Base-by-base conservation (phyloP, 64 coral and sea anemone species). In the Actinia equina region DNA sequence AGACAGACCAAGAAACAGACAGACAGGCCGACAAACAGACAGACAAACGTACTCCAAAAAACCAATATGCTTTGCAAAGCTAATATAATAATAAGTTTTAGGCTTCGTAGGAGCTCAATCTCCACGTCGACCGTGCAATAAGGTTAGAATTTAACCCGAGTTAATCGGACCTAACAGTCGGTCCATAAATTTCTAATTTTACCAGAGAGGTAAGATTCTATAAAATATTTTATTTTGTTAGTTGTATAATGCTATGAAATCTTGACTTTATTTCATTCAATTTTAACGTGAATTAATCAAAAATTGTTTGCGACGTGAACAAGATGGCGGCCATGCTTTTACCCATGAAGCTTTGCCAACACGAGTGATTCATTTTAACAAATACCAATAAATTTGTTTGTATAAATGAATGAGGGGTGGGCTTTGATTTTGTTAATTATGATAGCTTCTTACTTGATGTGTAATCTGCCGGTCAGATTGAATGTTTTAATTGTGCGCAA, bases 161-260 rank as follows among this genome's bases (percentile, higher is more conserved):
- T 1, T 65, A n/a, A 65, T 65, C 62, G 62, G 62, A 23, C 62
- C 62, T 65, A n/a, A 5, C 7, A 65, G n/a, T 65, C 15, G 62
- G 62, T 65, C 62, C 22, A 65, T 65, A 23, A 65, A 65, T 65
- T 23, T 25, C 1, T n/a, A 65, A 25, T 23, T 65, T 65, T 65
- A 65, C 62, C 62, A n/a, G 0, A n/a, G 3, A 65, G 62, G 62
- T 65, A 65, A 65, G 62, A 65, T 14, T n/a, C 19, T 20, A 4
- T 65, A 65, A 65, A 23, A n/a, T 65, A 65, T 65, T 65, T 65
- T 65, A 65, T 65, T 65, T 65, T 65, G 62, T 65, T 65, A 65
- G n/a, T 65, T n/a, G 23, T 23, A 23, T 23, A 65, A n/a, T 2
- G n/a, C n/a, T n/a, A n/a, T n/a, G n/a, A n/a, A n/a, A n/a, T n/a